Evolutionary conservation across 2,113 vertebrate species (phyloP).

Genomic region (Crotalus horridus): DNA sequence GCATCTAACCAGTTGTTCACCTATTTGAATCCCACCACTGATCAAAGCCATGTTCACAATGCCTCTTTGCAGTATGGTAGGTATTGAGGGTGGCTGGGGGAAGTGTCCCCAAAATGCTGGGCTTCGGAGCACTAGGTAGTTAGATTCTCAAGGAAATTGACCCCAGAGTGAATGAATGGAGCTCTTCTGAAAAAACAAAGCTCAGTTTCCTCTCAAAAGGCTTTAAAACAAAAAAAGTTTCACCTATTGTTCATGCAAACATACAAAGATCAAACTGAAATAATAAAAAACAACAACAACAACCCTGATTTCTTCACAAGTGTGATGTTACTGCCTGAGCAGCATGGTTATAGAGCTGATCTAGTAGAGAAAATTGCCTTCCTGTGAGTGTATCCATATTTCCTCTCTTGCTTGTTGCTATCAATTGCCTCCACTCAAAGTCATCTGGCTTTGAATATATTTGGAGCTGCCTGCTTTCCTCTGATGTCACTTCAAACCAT

Average conservation of each 20-base stretch:
- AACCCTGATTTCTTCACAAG: neutral
- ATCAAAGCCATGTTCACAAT: neutral
- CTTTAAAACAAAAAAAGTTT: neutral
- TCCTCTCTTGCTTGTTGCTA: neutral
- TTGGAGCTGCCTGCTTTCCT: constrained; percentile 7
- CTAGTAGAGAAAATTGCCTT: neutral
- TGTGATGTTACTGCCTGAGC: neutral
- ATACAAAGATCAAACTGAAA: neutral
- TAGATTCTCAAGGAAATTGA: neutral
- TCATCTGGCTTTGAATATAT: neutral
- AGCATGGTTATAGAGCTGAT: neutral
- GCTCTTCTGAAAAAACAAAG: neutral
- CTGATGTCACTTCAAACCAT: neutral
- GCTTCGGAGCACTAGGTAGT: neutral
- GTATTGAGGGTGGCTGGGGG: neutral
- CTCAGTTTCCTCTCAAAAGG: neutral
- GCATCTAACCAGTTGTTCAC: no score
- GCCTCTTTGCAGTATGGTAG: neutral
- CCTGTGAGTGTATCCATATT: neutral
- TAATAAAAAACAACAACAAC: neutral
- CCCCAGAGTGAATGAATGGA: neutral
- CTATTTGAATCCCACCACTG: no score
- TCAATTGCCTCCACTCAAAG: neutral
- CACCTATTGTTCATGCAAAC: neutral
- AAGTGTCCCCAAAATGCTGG: neutral